Percentiles rank a stretch among this genome's conserved stretches.
Evolutionary conservation across 1,140 invertebrate species (phyloP).

Genomic region (Teleogryllus occipitalis): DNA sequence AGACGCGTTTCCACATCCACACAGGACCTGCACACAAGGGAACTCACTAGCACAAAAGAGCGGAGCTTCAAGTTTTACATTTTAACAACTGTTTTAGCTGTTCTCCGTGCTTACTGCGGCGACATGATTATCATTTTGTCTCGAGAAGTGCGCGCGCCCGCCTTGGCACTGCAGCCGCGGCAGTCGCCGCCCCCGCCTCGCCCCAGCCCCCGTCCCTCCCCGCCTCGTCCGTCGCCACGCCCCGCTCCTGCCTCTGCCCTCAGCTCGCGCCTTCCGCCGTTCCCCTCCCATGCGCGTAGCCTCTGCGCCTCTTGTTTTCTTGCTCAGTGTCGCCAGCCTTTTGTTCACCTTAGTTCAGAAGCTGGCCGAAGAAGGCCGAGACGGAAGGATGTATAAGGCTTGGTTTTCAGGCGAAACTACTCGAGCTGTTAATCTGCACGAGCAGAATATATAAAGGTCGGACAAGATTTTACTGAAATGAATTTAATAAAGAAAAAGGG

Average conservation of each 20-base stretch:
- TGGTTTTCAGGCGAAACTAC: too few relatives aligned
- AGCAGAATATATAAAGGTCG: too few relatives aligned
- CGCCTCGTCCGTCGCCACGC: too few relatives aligned
- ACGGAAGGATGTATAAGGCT: too few relatives aligned
- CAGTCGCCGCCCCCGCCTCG: too few relatives aligned
- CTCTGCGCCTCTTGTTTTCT: not conserved
- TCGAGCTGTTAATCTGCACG: too few relatives aligned
- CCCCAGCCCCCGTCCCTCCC: too few relatives aligned
- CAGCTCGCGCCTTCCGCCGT: not conserved
- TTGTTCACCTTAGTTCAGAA: not conserved
- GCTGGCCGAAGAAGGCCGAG: not conserved
- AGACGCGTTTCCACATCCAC: not conserved
- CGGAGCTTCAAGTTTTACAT: not conserved
- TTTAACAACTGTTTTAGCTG: slow-evolving; percentile 5
- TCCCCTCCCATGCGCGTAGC: not conserved
- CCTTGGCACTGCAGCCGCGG: too few relatives aligned
- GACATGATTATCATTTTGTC: slow-evolving; percentile 5
- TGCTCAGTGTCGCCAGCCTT: not conserved
- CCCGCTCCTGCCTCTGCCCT: too few relatives aligned
- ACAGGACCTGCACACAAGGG: not conserved
- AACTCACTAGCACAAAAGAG: not conserved
- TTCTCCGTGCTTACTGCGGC: not conserved
- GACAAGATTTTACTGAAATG: too few relatives aligned
- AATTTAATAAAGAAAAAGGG: too few relatives aligned
- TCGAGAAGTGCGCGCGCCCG: not conserved